phyloP scores from a whole-genome alignment of 2,797 vertebrate species.

The Hyperoplus lanceolatus region DNA sequence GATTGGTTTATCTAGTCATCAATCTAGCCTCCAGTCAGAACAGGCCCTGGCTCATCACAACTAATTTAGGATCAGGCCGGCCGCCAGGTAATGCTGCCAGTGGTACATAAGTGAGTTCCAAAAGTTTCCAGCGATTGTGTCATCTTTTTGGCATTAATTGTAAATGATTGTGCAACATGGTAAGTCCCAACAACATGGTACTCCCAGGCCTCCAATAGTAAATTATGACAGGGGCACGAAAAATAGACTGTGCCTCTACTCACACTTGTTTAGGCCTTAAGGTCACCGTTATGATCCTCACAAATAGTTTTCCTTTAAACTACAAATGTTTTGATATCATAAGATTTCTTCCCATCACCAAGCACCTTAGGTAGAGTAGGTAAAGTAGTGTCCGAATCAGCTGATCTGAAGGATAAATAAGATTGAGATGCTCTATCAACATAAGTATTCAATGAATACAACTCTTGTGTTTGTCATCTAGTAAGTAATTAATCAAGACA shows the following conservation, averaged over 20 bases:
- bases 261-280: background rate
- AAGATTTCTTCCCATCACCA: background rate
- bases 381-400: background rate
- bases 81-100: background rate
- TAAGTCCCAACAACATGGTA: background rate
- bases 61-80: background rate
- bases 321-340: background rate
- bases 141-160: background rate
- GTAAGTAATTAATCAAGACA: slow-evolving; percentile 2
- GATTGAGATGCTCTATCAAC: background rate
- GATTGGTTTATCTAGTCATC: too few relatives aligned
- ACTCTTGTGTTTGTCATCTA: background rate
- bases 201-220: background rate
- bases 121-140: background rate
- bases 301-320: background rate
- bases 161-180: background rate
- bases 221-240: background rate
- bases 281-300: background rate
- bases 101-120: background rate
- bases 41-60: background rate
- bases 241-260: background rate
- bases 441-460: background rate
- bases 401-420: background rate
- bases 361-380: background rate
- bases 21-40: too few relatives aligned